Conservation (phyloP, 2,888 invertebrate genomes). For the Folsomia manolachei region DNA sequence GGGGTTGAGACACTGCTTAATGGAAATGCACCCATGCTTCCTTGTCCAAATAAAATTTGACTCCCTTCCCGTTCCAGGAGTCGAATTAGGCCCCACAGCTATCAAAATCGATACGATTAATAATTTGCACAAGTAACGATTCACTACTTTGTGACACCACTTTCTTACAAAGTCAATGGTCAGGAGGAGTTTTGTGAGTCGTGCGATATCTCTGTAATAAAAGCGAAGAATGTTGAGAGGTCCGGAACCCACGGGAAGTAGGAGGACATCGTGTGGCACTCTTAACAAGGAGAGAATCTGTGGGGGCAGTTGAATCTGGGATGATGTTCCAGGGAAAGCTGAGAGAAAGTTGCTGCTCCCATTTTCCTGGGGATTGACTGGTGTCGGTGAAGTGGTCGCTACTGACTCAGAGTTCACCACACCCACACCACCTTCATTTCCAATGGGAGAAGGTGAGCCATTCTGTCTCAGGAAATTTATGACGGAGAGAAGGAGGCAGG, state of each 20-base stretch:
- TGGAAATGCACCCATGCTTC: conserved; percentile 18
- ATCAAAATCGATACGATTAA: background rate
- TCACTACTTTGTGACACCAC: too few species aligned
- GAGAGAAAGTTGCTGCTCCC: background rate
- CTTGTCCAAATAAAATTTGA: conserved; percentile 30
- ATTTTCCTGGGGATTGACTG: background rate
- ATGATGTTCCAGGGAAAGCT: background rate
- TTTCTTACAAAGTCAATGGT: background rate
- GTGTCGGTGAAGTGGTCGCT: background rate
- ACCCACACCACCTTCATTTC: background rate
- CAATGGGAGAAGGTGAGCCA: background rate
- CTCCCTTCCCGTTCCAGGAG: conserved; percentile 33
- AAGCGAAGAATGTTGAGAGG: background rate
- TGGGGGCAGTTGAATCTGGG: background rate
- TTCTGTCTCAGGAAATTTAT: background rate
- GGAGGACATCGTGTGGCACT: background rate
- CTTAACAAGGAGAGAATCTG: too few species aligned
- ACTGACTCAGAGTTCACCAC: background rate
- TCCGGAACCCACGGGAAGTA: background rate
- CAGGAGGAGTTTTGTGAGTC: background rate
- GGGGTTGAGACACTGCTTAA: conserved; percentile 32
- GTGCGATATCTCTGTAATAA: background rate
- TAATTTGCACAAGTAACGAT: too few species aligned
- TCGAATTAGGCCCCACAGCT: conserved; percentile 36
- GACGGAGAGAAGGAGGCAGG: background rate